Evolutionary conservation across 2,113 vertebrate species (phyloP).

Genomic region (Halichoeres trimaculatus): DNA sequence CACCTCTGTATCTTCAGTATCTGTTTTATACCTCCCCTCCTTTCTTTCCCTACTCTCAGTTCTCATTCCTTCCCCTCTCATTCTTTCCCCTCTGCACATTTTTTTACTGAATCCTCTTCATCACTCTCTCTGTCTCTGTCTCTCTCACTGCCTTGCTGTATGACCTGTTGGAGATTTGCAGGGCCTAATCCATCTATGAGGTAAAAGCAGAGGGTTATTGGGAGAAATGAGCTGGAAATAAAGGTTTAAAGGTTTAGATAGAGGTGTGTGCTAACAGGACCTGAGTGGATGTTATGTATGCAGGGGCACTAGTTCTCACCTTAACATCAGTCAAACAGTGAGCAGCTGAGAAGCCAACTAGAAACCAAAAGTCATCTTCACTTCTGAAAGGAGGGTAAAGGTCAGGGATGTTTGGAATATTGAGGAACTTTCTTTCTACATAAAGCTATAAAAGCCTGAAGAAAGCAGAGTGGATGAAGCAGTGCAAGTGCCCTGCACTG

Average conservation of each 20-base stretch:
- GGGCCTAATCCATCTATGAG: slow-evolving; percentile 4
- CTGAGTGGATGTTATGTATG: neutral
- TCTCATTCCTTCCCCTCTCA: slow-evolving; percentile 19
- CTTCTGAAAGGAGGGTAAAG: neutral
- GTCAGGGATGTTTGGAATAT: neutral
- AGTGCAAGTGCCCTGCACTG: neutral
- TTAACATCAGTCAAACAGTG: neutral
- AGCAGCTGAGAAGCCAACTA: neutral
- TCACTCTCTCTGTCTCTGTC: slow-evolving; percentile 3
- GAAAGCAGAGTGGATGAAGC: neutral
- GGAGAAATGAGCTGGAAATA: slow-evolving; percentile 5
- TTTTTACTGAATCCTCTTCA: neutral
- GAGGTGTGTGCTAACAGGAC: neutral
- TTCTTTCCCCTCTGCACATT: slow-evolving; percentile 7
- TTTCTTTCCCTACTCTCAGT: neutral
- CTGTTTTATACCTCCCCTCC: slow-evolving; percentile 2
- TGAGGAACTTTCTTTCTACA: neutral
- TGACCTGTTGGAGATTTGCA: slow-evolving; percentile 2
- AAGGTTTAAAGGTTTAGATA: slow-evolving; percentile 10
- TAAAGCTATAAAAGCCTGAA: neutral
- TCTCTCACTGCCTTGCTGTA: neutral
- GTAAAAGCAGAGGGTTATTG: slow-evolving; percentile 2
- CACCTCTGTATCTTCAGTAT: slow-evolving; percentile 50
- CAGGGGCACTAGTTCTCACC: neutral
- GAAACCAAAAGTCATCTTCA: neutral